These are phyloP conservation scores for Probaryconus sp. DNA, from an alignment of 1,140 invertebrate genomes.

Conservation along the genomic window DNA sequence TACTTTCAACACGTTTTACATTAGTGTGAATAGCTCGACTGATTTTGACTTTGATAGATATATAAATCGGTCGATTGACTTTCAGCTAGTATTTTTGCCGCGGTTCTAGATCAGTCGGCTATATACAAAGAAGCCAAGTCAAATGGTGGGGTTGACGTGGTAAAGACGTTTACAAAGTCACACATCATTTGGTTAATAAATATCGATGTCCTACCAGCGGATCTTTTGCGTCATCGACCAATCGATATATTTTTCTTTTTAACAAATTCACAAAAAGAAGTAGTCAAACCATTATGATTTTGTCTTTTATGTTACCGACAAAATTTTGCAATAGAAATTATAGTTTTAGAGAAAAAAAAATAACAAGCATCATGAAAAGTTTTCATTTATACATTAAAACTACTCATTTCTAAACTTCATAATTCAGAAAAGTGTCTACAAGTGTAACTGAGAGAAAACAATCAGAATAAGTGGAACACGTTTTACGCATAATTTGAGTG, in stretches of 20 bases:
- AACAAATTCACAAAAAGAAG: constrained; percentile 6
- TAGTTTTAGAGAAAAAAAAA: no score
- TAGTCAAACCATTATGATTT: constrained; percentile 3
- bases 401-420: no score
- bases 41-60: constrained; percentile 42
- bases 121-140: constrained; percentile 55
- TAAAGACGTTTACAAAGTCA: constrained; percentile 66
- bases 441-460: no score
- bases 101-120: constrained; percentile 59
- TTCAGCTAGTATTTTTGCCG: constrained; percentile 57
- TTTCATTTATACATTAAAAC: no score
- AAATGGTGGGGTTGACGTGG: constrained; percentile 2
- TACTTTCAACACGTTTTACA: constrained; percentile 24
- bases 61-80: constrained; percentile 63
- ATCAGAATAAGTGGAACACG: no score
- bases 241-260: constrained; percentile 49
- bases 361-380: no score
- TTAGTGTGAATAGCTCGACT: constrained; percentile 3
- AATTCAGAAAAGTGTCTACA: no score
- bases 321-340: no score
- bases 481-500: constrained; percentile 1
- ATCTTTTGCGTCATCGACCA: constrained; percentile 16
- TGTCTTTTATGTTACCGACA: constrained; percentile 40
- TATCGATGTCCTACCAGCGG: constrained; percentile 40
- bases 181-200: constrained; percentile 76